Evolutionary conservation across 2,113 vertebrate species (phyloP).

Genomic region (Calyptomena viridis): DNA sequence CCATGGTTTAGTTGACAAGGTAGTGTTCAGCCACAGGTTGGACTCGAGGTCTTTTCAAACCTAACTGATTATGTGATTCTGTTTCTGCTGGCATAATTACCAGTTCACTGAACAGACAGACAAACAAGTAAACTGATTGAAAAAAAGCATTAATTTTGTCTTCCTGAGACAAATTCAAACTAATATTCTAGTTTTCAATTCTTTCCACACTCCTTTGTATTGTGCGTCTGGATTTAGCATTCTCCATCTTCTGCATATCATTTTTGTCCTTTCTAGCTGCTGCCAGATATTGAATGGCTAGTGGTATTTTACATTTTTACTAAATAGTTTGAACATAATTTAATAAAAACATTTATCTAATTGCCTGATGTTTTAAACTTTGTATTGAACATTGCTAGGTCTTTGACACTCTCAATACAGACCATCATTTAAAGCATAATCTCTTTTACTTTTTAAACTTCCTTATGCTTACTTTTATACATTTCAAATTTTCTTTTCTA

Average conservation of each 20-base stretch:
- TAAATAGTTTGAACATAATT: neutral
- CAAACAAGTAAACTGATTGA: neutral
- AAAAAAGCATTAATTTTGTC: neutral
- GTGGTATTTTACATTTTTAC: neutral
- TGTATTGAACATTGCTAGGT: neutral
- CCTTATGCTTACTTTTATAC: neutral
- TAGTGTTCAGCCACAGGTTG: neutral
- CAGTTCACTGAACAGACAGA: neutral
- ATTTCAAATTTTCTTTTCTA: neutral
- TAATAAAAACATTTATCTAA: neutral
- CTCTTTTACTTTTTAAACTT: neutral
- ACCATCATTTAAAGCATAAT: neutral
- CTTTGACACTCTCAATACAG: neutral
- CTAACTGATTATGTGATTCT: neutral
- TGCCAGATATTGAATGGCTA: neutral
- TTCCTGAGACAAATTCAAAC: neutral
- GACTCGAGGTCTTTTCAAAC: neutral
- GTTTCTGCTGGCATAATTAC: neutral
- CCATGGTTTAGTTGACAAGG: neutral
- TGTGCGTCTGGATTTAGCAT: neutral
- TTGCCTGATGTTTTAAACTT: neutral
- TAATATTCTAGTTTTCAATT: neutral
- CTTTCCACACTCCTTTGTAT: neutral
- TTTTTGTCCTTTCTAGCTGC: neutral
- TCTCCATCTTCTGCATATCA: neutral